Percentiles rank a stretch among this genome's conserved stretches.
phyloP scores from a whole-genome alignment of 2,797 vertebrate species.

The Bucorvus abyssinicus region DNA sequence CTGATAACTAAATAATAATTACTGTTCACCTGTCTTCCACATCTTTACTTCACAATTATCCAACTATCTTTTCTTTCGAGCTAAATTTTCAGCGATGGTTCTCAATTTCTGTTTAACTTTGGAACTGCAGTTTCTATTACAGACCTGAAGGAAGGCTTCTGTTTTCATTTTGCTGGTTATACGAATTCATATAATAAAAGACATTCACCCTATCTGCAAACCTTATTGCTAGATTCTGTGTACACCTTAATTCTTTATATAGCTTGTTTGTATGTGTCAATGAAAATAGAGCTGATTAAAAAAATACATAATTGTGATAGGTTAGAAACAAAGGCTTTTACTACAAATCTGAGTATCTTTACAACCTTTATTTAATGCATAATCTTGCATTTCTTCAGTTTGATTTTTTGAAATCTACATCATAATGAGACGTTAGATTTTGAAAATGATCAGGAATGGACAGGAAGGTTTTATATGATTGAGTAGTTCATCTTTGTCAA shows the following conservation, averaged over 20 bases:
- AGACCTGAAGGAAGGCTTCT: background rate
- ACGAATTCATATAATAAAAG: background rate
- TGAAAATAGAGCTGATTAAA: background rate
- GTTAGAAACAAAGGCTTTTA: background rate
- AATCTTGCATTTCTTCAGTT: background rate
- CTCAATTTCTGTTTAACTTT: background rate
- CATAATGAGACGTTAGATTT: background rate
- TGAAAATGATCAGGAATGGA: background rate
- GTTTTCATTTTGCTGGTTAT: background rate
- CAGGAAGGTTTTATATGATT: background rate
- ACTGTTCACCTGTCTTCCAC: background rate
- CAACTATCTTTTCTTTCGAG: background rate
- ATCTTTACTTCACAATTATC: background rate
- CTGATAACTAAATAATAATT: background rate
- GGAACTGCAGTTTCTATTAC: background rate
- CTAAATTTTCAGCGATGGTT: background rate
- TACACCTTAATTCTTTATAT: background rate
- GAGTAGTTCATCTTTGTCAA: background rate
- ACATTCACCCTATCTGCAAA: background rate
- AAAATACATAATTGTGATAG: background rate
- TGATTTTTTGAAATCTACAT: background rate
- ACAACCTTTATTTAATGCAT: background rate
- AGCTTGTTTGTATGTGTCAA: background rate
- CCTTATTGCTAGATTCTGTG: background rate
- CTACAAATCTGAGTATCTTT: background rate